These are phyloP conservation scores for Microctonus hyperodae DNA, from an alignment of 2,888 invertebrate genomes.

Conservation along the genomic window DNA sequence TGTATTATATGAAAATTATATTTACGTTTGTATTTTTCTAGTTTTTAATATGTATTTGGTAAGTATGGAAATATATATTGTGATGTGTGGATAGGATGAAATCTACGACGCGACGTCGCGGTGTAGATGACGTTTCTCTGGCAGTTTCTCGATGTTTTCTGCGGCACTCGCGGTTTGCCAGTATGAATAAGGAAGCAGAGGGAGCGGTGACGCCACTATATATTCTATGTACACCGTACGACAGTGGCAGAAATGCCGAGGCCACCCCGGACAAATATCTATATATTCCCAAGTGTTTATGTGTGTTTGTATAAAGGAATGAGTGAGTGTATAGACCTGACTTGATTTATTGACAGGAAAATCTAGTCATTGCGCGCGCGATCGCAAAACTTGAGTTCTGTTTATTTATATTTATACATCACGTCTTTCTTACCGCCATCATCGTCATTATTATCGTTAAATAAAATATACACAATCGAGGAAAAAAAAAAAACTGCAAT, in stretches of 20 bases:
- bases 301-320: too few relatives aligned
- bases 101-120: conserved; percentile 9
- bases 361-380: conserved; percentile 55
- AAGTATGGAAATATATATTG: neutral
- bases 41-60: neutral
- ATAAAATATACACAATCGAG: neutral
- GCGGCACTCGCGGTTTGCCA: conserved; percentile 31
- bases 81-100: neutral
- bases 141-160: conserved; percentile 30
- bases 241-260: conserved; percentile 57
- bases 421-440: conserved; percentile 8
- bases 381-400: conserved; percentile 42
- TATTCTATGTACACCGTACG: conserved; percentile 17
- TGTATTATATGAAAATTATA: too few relatives aligned
- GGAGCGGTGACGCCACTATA: conserved; percentile 42
- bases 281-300: neutral
- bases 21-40: neutral
- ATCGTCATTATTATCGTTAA: neutral
- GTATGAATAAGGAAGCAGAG: conserved; percentile 58
- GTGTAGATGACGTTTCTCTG: conserved; percentile 45
- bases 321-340: conserved; percentile 30
- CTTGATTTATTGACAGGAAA: conserved; percentile 64
- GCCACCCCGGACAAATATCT: conserved; percentile 47
- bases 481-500: neutral
- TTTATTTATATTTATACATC: conserved; percentile 46